Conservation (phyloP, 2,113 vertebrate genomes). For the Fregetta grallaria region DNA sequence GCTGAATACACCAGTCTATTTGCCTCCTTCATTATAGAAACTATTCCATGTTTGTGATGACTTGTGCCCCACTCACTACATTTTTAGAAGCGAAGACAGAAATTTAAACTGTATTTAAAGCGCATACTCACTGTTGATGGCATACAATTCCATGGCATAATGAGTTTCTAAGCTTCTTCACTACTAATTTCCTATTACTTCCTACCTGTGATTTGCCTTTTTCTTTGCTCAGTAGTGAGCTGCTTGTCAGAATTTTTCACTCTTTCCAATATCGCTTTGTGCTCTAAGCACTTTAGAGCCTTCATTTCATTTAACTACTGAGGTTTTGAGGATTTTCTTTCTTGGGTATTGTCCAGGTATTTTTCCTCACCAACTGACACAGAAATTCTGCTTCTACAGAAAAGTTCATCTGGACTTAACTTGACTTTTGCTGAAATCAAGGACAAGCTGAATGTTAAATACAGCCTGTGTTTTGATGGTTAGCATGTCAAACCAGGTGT, state of each 20-base stretch:
- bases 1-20: background rate
- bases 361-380: background rate
- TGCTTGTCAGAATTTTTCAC: background rate
- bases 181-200: background rate
- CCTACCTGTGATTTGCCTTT: background rate
- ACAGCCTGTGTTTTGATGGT: background rate
- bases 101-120: background rate
- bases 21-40: background rate
- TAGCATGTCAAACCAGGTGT: background rate
- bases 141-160: background rate
- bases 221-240: background rate
- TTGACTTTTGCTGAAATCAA: background rate
- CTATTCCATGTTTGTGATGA: background rate
- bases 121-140: fast-evolving
- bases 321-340: background rate
- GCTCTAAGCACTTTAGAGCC: background rate
- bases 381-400: background rate
- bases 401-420: background rate
- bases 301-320: background rate
- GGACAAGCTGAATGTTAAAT: background rate
- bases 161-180: background rate
- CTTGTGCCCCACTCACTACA: background rate
- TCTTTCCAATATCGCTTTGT: background rate
- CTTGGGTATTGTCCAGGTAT: background rate
- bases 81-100: background rate